Evolutionary conservation across 2,113 vertebrate species (phyloP).

Genomic region (Sturnira hondurensis): DNA sequence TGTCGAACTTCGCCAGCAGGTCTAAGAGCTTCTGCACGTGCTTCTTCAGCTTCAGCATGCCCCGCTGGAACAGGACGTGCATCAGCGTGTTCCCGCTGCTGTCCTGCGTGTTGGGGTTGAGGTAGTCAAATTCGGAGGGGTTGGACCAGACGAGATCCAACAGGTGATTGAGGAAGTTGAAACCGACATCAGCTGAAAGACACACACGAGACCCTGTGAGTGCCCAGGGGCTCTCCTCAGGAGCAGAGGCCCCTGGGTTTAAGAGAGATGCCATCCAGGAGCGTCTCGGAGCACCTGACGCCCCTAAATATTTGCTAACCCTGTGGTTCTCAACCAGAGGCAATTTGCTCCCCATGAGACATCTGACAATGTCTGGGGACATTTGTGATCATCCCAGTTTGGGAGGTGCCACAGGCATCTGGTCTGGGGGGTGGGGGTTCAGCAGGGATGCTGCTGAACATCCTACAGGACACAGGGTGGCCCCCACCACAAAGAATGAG

Average conservation of each 20-base stretch:
- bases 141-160: conserved; percentile 79
- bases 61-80: conserved; percentile 83
- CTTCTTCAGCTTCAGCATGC: conserved; percentile 76
- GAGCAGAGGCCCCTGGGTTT: background rate
- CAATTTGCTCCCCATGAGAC: background rate
- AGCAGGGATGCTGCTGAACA: background rate
- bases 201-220: conserved; percentile 39
- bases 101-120: conserved; percentile 83
- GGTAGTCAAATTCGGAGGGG: conserved; percentile 75
- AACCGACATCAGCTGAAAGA: conserved; percentile 78
- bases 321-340: background rate
- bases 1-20: conserved; percentile 80
- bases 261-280: background rate
- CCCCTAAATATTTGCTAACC: background rate
- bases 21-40: conserved; percentile 77
- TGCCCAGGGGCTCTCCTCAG: background rate
- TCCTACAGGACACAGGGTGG: background rate
- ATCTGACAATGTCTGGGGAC: background rate
- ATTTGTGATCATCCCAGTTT: background rate
- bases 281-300: background rate
- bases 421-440: background rate
- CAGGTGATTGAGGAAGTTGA: conserved; percentile 80
- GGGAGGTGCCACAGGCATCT: background rate
- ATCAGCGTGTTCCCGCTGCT: conserved; percentile 82
- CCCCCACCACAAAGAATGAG: background rate